Base-by-base conservation (phyloP, 2,888 invertebrate species). In the Pseudanteris insignis region DNA sequence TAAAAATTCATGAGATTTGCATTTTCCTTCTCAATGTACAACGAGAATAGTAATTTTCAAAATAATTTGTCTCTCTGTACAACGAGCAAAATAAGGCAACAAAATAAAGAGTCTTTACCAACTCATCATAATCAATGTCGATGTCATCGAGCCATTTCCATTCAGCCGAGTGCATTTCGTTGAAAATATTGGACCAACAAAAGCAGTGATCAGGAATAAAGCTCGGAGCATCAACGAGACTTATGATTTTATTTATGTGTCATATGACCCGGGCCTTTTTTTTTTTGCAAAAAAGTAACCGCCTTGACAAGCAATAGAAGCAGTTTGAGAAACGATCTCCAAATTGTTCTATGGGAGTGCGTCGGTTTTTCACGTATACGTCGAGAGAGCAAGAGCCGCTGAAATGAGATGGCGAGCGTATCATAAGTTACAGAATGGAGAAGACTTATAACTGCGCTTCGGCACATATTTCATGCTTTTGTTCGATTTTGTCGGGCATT, bases 401-500 rank as follows among this genome's bases (percentile, higher is more conserved):
- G 13, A 53, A 30, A 6, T 28, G 47, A 67, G 63, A 67, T 25
- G 67, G 74, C 72, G 75, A 74, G 69, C 74, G 70, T 72, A 74
- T 78, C 75, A 79, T 79, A 76, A 78, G 75, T 79, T 76, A 78
- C 71, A 68, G 70, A 66, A 69, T 65, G 63, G 70, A 60, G 67
- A 70, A 73, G 70, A 73, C 68, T 69, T 71, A 71, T 64, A 68
- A 68, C 58, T 67, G 62, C 64, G 67, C 67, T 67, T 64, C 65
- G 68, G 70, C 70, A 67, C 70, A 77, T 79, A 79, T 75, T 77
- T 79, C 79, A 79, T 74, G 71, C 79, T 78, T 78, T 79, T 79
- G 78, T 79, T 79, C 79, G 79, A 79, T 79, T 77, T 72, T 66
- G 74, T 75, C 72, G 74, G 72, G 76, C 74, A 77, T 79, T 78